phyloP scores from a whole-genome alignment of 1,140 invertebrate genomes.

The Hycleus phaleratus region DNA sequence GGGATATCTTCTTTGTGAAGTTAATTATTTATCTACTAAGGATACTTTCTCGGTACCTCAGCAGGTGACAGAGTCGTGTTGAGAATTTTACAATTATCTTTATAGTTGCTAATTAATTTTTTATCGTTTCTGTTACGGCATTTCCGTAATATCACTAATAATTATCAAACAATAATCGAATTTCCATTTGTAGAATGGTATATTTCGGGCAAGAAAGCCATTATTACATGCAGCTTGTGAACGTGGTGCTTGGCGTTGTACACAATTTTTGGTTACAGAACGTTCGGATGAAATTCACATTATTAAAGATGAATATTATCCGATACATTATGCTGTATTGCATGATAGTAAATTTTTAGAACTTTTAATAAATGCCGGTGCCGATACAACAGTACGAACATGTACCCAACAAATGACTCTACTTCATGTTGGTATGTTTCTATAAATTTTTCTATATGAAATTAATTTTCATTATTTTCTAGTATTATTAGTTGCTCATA shows the following conservation, averaged over 20 bases:
- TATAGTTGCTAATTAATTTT: too few relatives aligned
- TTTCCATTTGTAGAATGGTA: constrained; percentile 31
- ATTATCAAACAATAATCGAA: too few relatives aligned
- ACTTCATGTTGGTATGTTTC: constrained; percentile 51
- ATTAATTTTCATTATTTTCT: constrained; percentile 7
- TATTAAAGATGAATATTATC: constrained; percentile 68
- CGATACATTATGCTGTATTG: constrained; percentile 63
- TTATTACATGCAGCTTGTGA: constrained; percentile 61
- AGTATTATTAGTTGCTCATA: constrained; percentile 55
- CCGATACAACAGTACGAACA: constrained; percentile 58
- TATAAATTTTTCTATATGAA: background rate
- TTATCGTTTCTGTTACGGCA: too few relatives aligned
- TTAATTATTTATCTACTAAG: too few relatives aligned
- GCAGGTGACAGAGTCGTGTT: too few relatives aligned
- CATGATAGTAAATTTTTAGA: constrained; percentile 61
- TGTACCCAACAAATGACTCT: constrained; percentile 68
- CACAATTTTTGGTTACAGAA: constrained; percentile 54
- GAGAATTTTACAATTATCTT: too few relatives aligned
- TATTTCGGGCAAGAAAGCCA: constrained; percentile 50
- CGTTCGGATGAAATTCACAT: constrained; percentile 64
- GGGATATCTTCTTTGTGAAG: too few relatives aligned
- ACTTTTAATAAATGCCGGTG: constrained; percentile 56
- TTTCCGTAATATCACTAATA: too few relatives aligned
- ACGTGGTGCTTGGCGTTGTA: constrained; percentile 62
- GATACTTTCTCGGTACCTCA: too few relatives aligned